These are phyloP conservation scores for Brotula barbata DNA, from an alignment of 2,797 vertebrate species.

Conservation along the genomic window DNA sequence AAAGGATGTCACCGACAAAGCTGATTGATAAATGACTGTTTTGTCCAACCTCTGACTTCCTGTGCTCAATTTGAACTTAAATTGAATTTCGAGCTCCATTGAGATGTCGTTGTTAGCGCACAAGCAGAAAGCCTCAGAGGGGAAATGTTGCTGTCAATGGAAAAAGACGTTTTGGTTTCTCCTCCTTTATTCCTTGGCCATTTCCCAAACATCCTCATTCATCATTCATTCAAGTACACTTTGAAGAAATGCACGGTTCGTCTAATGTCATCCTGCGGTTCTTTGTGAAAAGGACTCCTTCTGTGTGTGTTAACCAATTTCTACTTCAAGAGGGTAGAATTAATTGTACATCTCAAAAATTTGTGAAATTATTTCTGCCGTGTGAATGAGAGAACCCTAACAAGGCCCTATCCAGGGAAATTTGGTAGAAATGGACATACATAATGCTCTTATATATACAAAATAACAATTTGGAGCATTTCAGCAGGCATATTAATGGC, in stretches of 20 bases:
- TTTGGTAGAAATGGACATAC: too few species aligned
- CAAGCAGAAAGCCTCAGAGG: constrained; percentile 51
- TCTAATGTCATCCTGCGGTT: not conserved
- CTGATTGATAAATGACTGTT: constrained; percentile 72
- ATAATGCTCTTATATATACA: too few species aligned
- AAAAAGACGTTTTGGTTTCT: constrained; percentile 58
- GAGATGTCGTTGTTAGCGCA: constrained; percentile 70
- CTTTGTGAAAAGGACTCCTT: constrained; percentile 20
- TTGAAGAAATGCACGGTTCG: constrained; percentile 34
- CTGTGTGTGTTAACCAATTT: too few species aligned
- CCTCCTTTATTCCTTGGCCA: constrained; percentile 42
- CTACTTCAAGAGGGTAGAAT: too few species aligned
- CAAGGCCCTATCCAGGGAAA: too few species aligned
- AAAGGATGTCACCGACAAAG: constrained; percentile 64
- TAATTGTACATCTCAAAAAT: too few species aligned
- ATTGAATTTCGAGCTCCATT: constrained; percentile 74
- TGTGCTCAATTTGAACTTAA: constrained; percentile 67
- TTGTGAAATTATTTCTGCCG: too few species aligned
- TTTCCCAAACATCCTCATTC: constrained; percentile 62
- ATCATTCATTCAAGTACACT: constrained; percentile 65
- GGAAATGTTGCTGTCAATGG: constrained; percentile 70
- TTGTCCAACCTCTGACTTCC: constrained; percentile 64
- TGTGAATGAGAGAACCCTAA: too few species aligned
- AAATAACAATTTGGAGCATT: too few species aligned
- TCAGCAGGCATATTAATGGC: too few species aligned